Base-by-base conservation (phyloP, 2,113 vertebrate species). In the Sorex fumeus region DNA sequence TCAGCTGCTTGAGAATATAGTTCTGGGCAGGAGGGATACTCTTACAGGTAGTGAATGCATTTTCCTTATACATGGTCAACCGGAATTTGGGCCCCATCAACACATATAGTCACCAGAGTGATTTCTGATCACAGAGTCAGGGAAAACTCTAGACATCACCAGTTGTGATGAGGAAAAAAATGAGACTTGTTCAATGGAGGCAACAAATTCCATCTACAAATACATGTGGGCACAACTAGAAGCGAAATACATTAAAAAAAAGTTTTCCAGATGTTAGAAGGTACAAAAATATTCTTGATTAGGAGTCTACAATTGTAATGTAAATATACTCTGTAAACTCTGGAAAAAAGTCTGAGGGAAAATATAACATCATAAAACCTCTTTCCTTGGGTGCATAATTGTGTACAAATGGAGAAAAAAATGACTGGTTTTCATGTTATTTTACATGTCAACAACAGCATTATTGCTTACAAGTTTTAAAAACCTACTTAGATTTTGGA, bases 311-410 rank as follows among this genome's bases (percentile, higher is more conserved):
- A 90, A 27, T 83, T 72, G 18, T 57, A 27, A 67, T 78, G 30
- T 45, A 36, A 84, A 60, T 66, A 57, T 77, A 66, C 64, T 16
- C 77, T 32, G 6, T 60, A 60, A 82, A 47, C 62, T 84, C 67
- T 69, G 72, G 8, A 9, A 50, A 79, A 74, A 90, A 69, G 7
- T 15, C 67, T 79, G 75, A 45, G 69, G 71, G 69, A 84, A 90
- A 77, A 64, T 67, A 32, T 45, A 71, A 72, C 40, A 32, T 36
- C 36, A 62, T 79, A 91, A 60, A 27, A n/a, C n/a, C 74, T 83
- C 36, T 36, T 84, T 47, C 34, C 30, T n/a, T 50, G 47, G 12
- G 5, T 91, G 2, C 43, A 21, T 83, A 64, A 23, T 10, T 32
- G 40, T 30, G n/a, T 34, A 50, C 27, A 23, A 71, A 18, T 53